Evolutionary conservation across 2,113 vertebrate species (phyloP).

Genomic region (Elephas maximus): DNA sequence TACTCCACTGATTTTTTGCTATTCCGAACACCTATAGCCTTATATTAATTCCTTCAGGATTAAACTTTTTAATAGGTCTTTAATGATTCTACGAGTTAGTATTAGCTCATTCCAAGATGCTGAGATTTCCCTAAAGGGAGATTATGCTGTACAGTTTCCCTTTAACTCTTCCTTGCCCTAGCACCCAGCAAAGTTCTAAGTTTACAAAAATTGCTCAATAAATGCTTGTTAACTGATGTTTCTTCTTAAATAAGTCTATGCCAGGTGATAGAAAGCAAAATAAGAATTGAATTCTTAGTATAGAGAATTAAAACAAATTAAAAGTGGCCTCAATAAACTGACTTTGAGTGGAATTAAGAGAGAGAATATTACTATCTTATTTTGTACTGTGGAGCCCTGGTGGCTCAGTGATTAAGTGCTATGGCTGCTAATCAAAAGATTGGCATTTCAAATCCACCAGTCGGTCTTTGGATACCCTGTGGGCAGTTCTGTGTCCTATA

Average conservation of each 20-base stretch:
- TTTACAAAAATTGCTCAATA: slow-evolving; percentile 32
- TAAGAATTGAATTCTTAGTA: slow-evolving; percentile 27
- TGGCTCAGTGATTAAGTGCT: too few relatives aligned
- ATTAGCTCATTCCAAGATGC: not conserved
- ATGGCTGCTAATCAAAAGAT: too few relatives aligned
- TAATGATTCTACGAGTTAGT: slow-evolving; percentile 3
- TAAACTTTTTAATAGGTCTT: slow-evolving; percentile 38
- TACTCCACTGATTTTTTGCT: not conserved
- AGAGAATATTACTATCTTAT: not conserved
- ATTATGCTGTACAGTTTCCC: not conserved
- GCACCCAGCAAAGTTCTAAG: not conserved
- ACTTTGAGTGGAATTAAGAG: slow-evolving; percentile 19
- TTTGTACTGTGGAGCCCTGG: not conserved
- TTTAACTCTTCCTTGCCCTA: not conserved
- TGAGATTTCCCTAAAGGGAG: not conserved
- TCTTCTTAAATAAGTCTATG: slow-evolving; percentile 23
- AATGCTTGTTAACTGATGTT: not conserved
- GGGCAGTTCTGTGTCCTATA: too few relatives aligned
- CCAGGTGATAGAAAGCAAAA: slow-evolving; percentile 43
- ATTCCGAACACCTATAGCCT: not conserved
- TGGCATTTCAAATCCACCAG: too few relatives aligned
- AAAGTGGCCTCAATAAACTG: not conserved
- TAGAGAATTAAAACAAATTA: slow-evolving; percentile 15
- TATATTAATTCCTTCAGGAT: not conserved
- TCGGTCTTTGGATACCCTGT: too few relatives aligned